Percentiles rank a stretch among this genome's conserved stretches.
These are phyloP conservation scores for Subacronicta megacephala DNA, from an alignment of 2,888 invertebrate genomes.

Conservation along the genomic window DNA sequence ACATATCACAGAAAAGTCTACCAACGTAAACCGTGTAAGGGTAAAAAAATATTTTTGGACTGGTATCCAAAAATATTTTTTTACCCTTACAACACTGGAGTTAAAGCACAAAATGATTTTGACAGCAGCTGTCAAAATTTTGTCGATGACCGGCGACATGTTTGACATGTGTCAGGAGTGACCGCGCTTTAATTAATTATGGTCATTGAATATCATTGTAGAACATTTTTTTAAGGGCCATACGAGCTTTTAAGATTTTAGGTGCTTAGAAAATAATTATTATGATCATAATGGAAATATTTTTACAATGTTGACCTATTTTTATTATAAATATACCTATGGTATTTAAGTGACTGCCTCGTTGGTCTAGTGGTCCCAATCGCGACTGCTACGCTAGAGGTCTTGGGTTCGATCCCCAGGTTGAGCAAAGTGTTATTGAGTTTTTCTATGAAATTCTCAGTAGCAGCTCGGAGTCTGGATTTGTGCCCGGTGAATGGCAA, in stretches of 20 bases:
- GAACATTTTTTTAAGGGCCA: constrained; percentile 47
- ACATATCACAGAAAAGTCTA: constrained; percentile 52
- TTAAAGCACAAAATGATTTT: constrained; percentile 50
- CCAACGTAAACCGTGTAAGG: constrained; percentile 28
- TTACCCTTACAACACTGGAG: constrained; percentile 42
- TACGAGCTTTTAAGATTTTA: constrained; percentile 3
- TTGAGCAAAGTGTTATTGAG: no score
- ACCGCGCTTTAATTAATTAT: constrained; percentile 80
- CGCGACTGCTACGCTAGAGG: no score
- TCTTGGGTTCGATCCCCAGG: no score
- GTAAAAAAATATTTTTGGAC: no score
- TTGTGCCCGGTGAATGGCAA: no score
- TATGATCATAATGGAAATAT: no score
- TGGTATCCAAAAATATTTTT: constrained; percentile 11
- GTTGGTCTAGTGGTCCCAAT: no score
- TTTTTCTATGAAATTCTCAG: no score
- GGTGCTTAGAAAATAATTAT: no score
- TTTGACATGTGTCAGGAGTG: constrained; percentile 80
- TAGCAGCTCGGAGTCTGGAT: no score
- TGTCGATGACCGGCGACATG: constrained; percentile 65
- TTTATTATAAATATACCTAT: not conserved
- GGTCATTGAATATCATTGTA: constrained; percentile 63
- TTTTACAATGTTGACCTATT: no score
- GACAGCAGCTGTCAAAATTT: constrained; percentile 48
- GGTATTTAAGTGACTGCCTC: no score